Base-by-base conservation (phyloP, 1,140 invertebrate genomes). In the Campoletis sonorensis region DNA sequence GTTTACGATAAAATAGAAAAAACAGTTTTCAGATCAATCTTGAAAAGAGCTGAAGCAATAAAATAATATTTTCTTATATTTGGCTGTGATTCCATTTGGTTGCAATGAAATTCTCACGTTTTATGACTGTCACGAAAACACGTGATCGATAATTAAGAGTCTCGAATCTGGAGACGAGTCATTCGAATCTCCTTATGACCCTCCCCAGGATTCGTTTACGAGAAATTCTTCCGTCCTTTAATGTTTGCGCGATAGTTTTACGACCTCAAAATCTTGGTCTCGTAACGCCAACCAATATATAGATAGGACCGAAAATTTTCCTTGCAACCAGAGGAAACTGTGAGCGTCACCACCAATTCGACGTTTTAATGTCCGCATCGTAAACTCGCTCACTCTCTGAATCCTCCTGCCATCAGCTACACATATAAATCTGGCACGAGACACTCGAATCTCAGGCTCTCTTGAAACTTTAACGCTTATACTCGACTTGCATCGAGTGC, bases 171-270 rank as follows among this genome's bases (percentile, higher is more conserved):
- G 21, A 73, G 71, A 21, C 18, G 33, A 13, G 21, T 33, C 23
- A 15, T 68, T 23, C 26, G 8, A 5, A 68, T 27, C 27, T 13
- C 16, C 33, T 58, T 54, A 70, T 27, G 26, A 37, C 16, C 30
- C 70, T 4, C 70, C n/a, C 4, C 8, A 58, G 4, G 5, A 21
- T 58, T 58, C 45, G 49, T 75, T 75, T 75, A 75, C 49, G 72
- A 75, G 72, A 68, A 3, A 54, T 49, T 75, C 72, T 75, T 75
- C 72, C 72, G 72, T 16, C 54, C 72, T 75, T 26, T 30, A 73
- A 73, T 21, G 54, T 23, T 18, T 23, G 54, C 21, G 21, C 18
- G 18, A 5, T 58, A 58, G 40, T 75, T 75, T 75, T 27, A 75
- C 72, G 72, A 75, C 23, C 40, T 13, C 16, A 58, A 58, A 75